Evolutionary conservation across 2,888 invertebrate genomes (phyloP).

Genomic region (Tipula confusa): DNA sequence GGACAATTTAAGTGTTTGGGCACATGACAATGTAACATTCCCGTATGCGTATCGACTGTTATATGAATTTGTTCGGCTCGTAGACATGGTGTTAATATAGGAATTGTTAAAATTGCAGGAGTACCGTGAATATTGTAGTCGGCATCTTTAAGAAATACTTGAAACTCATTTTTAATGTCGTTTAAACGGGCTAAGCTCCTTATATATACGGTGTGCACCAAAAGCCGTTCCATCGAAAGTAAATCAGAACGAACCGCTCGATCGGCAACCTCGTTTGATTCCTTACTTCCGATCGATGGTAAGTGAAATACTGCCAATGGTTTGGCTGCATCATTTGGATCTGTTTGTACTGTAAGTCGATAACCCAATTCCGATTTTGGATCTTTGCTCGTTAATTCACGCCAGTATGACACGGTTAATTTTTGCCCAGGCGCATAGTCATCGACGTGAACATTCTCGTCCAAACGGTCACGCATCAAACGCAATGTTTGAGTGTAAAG

Average conservation of each 20-base stretch:
- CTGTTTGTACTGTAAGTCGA: slow-evolving; percentile 82
- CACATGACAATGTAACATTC: slow-evolving; percentile 85
- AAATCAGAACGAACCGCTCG: slow-evolving; percentile 81
- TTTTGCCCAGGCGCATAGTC: slow-evolving; percentile 86
- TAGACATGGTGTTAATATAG: slow-evolving; percentile 83
- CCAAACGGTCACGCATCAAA: slow-evolving; percentile 80
- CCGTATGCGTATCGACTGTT: slow-evolving; percentile 91
- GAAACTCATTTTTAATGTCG: slow-evolving; percentile 67
- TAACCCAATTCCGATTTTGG: slow-evolving; percentile 83
- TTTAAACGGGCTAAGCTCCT: slow-evolving; percentile 78
- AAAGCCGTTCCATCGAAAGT: slow-evolving; percentile 89
- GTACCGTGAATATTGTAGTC: slow-evolving; percentile 78
- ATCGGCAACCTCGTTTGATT: slow-evolving; percentile 62
- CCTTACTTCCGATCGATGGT: slow-evolving; percentile 52
- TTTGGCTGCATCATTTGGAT: slow-evolving; percentile 71
- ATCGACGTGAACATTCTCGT: slow-evolving; percentile 84
- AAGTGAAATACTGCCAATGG: slow-evolving; percentile 68
- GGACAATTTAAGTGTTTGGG: slow-evolving; percentile 83
- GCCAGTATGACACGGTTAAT: slow-evolving; percentile 93
- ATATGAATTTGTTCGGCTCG: slow-evolving; percentile 88
- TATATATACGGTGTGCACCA: slow-evolving; percentile 93
- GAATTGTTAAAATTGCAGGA: slow-evolving; percentile 87
- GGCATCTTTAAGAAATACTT: slow-evolving; percentile 58
- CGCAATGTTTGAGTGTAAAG: slow-evolving; percentile 84
- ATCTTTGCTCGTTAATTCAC: slow-evolving; percentile 53